Evolutionary conservation across 2,113 vertebrate species (phyloP).

Genomic region (Tyto alba): DNA sequence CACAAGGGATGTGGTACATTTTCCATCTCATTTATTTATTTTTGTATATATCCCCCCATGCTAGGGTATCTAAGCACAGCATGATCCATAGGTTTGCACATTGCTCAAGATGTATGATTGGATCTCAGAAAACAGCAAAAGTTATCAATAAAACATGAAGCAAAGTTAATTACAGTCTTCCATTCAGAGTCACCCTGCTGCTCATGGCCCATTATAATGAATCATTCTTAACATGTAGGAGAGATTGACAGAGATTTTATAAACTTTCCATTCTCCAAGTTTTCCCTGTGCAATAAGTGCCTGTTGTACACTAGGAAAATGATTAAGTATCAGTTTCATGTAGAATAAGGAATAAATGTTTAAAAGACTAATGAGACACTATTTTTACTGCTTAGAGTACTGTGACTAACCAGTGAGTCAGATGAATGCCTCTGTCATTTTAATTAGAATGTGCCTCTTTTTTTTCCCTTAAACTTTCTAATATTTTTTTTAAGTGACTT

Average conservation of each 20-base stretch:
- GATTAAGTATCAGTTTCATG: conserved; percentile 73
- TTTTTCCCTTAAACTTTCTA: conserved; percentile 21
- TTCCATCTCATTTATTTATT: background rate
- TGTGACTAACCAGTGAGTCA: conserved; percentile 65
- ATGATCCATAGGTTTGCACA: conserved; percentile 11
- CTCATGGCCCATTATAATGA: conserved; percentile 70
- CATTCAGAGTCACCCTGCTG: conserved; percentile 47
- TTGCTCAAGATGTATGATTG: conserved; percentile 19
- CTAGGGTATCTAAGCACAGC: background rate
- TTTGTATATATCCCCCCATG: background rate
- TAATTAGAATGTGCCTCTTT: conserved; percentile 59
- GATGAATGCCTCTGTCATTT: conserved; percentile 62
- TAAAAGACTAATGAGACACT: conserved; percentile 74
- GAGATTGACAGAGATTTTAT: conserved; percentile 75
- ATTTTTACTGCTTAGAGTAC: conserved; percentile 66
- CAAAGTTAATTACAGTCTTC: conserved; percentile 74
- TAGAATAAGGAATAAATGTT: conserved; percentile 69
- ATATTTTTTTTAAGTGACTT: conserved; percentile 33
- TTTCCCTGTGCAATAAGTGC: conserved; percentile 64
- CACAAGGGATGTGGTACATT: background rate
- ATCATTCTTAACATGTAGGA: conserved; percentile 66
- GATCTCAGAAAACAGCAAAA: conserved; percentile 61
- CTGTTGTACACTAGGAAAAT: conserved; percentile 65
- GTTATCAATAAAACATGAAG: conserved; percentile 70
- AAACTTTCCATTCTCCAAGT: conserved; percentile 66